Base-by-base conservation (phyloP, 1,140 invertebrate genomes). In the Cylas formicarius region DNA sequence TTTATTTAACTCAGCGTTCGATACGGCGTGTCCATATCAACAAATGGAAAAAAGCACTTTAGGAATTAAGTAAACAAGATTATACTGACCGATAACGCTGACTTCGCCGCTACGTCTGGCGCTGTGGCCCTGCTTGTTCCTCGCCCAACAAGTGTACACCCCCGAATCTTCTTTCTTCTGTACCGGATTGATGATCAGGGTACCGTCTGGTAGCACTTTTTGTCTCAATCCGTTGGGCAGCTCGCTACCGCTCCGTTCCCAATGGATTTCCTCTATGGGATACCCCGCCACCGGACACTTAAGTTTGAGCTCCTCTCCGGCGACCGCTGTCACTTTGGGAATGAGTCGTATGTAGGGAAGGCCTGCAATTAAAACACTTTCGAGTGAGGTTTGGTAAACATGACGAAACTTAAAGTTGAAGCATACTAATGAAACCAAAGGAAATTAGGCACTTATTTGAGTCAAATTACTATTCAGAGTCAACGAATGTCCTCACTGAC, bases 211-310 rank as follows among this genome's bases (percentile, higher is more conserved):
- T 31, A 80, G 72, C 0, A 88, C 46, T 53, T 84, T 81, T 56
- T 90, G 87, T 7, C 86, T 71, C 50, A 89, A 74, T 57, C 89
- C 86, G 43, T 85, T 80, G 0, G 87, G 87, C 22, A 92, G 66
- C 52, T 81, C 76, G 18, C 77, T 70, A n/a, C 80, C 81, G 27
- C 74, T 78, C 59, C 82, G 76, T 60, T 85, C 82, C 87, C 88
- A 91, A 23, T 78, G 78, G 43, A 90, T 83, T 53, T 83, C 77
- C 47, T 84, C 78, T 43, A 90, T 83, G 5, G 88, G 88, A 64
- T 86, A 89, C 2, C 88, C 85, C 4, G 85, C 84, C 0, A 89
- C 88, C 5, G 87, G 87, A 68, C 89, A 93, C 58, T 84, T 82
- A 11, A 93, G 68, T 29, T 78, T 73, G 35, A 90, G 70, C 33